These are phyloP conservation scores for Tachuris rubrigastra DNA, from an alignment of 2,113 vertebrate species.

Conservation along the genomic window DNA sequence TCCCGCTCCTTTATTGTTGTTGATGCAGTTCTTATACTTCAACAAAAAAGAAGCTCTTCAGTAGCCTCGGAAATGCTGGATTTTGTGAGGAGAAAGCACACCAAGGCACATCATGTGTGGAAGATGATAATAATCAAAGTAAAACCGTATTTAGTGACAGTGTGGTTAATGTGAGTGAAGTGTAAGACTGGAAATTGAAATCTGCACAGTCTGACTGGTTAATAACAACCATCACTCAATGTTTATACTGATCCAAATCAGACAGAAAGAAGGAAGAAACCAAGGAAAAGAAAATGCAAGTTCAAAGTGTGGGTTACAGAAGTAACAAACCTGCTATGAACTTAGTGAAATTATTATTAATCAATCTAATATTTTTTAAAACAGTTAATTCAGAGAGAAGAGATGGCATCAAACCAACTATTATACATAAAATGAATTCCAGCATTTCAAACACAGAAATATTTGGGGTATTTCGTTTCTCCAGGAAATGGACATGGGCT, in stretches of 20 bases:
- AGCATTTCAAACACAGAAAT: not conserved
- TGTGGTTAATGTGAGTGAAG: not conserved
- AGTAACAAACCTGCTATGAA: not conserved
- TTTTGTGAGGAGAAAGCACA: not conserved
- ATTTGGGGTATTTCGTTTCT: not conserved
- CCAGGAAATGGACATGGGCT: not conserved
- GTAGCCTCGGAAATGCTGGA: not conserved
- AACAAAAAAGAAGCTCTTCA: not conserved
- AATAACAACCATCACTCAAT: not conserved
- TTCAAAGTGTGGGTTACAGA: not conserved
- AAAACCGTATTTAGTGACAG: not conserved
- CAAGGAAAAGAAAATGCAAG: not conserved
- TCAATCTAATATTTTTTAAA: not conserved
- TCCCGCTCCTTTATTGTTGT: not conserved
- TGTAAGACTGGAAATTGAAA: not conserved
- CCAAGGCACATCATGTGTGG: not conserved
- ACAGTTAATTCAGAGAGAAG: not conserved
- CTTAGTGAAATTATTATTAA: not conserved
- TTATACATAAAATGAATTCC: accelerated
- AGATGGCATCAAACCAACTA: accelerated
- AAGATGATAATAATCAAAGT: not conserved
- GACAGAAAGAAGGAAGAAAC: not conserved
- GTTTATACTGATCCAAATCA: not conserved
- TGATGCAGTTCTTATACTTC: not conserved
- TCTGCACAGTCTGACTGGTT: not conserved